These are phyloP conservation scores for Balearica regulorum DNA, from an alignment of 2,797 vertebrate species.

Conservation along the genomic window DNA sequence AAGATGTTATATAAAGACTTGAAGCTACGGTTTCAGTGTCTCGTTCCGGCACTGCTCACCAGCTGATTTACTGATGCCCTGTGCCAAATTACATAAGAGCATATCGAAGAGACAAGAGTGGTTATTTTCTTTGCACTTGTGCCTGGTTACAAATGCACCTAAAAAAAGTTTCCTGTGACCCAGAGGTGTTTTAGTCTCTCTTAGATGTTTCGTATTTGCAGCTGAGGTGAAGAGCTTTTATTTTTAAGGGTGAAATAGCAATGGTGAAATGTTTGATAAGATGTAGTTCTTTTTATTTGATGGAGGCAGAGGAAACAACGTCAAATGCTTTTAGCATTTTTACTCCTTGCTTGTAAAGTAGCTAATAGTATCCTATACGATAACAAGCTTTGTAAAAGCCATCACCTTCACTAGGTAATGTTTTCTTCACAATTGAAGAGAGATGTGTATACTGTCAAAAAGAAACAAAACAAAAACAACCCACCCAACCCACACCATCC, in stretches of 20 bases:
- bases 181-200: not conserved
- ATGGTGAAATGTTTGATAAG: not conserved
- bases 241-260: not conserved
- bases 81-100: not conserved
- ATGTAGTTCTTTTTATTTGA: not conserved
- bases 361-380: not conserved
- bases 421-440: not conserved
- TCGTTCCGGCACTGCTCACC: not conserved
- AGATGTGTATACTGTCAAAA: not conserved
- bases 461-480: not conserved
- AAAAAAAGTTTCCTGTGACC: not conserved
- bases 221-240: not conserved
- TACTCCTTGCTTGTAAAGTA: not conserved
- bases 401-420: not conserved
- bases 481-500: no score
- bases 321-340: not conserved
- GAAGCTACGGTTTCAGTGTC: not conserved
- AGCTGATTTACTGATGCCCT: not conserved
- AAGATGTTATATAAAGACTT: not conserved
- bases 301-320: not conserved
- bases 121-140: not conserved
- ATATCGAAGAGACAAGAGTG: not conserved
- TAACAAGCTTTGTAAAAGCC: not conserved
- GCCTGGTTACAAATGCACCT: not conserved
- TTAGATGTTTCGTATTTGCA: not conserved